These are phyloP conservation scores for Apoderus coryli DNA, from an alignment of 2,888 invertebrate species.

Conservation along the genomic window DNA sequence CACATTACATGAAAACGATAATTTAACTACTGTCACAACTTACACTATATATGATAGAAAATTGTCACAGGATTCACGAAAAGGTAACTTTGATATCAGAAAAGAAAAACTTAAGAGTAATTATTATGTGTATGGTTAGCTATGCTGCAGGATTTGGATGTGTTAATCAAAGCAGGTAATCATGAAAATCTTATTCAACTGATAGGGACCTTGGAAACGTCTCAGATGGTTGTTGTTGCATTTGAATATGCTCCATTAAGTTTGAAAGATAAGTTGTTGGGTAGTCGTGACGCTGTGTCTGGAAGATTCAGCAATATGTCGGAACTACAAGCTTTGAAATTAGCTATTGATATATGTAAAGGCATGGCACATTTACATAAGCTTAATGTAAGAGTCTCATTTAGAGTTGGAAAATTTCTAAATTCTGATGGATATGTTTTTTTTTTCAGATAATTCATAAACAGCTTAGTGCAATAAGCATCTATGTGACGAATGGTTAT, in stretches of 20 bases:
- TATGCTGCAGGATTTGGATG: constrained; percentile 55
- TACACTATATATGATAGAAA: constrained; percentile 49
- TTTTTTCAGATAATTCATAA: constrained; percentile 48
- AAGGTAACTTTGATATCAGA: constrained; percentile 9
- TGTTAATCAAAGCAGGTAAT: constrained; percentile 51
- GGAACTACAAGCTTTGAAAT: constrained; percentile 47
- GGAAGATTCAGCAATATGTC: constrained; percentile 38
- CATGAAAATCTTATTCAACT: constrained; percentile 60
- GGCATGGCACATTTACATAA: constrained; percentile 57
- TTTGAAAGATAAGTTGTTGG: constrained; percentile 54
- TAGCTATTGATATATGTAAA: constrained; percentile 49
- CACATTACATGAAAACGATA: constrained; percentile 46
- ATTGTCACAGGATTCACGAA: constrained; percentile 27
- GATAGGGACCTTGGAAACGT: constrained; percentile 66
- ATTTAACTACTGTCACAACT: constrained; percentile 39
- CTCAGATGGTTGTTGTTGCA: constrained; percentile 58
- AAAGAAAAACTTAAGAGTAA: constrained; percentile 27
- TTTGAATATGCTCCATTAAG: constrained; percentile 52
- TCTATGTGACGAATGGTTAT: constrained; percentile 48
- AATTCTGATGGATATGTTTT: too few relatives aligned
- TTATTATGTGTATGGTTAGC: constrained; percentile 16
- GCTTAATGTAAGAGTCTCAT: constrained; percentile 34
- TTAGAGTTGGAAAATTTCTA: too few relatives aligned
- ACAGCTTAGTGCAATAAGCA: constrained; percentile 55
- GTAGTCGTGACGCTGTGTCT: constrained; percentile 41